Evolutionary conservation across 2,888 invertebrate species (phyloP).

Genomic region (Plagiodera versicolora): DNA sequence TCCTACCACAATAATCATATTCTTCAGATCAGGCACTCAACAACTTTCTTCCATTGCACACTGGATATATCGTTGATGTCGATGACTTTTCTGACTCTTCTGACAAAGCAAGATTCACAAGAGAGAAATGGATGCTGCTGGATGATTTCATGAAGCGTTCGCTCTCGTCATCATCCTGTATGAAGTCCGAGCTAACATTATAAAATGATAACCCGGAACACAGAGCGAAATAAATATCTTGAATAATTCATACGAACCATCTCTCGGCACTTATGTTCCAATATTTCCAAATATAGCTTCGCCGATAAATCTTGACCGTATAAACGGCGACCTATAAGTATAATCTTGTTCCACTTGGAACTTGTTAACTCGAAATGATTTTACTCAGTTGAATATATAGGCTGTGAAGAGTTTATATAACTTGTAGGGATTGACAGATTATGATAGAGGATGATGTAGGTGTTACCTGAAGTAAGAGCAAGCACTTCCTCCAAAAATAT

Average conservation of each 20-base stretch:
- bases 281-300: slow-evolving; percentile 28
- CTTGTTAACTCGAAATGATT: slow-evolving; percentile 3
- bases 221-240: slow-evolving; percentile 18
- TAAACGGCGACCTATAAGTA: slow-evolving; percentile 1
- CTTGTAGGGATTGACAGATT: too few species aligned
- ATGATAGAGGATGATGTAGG: too few species aligned
- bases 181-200: not conserved
- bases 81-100: too few species aligned
- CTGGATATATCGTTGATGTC: too few species aligned
- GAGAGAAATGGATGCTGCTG: not conserved
- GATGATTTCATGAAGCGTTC: not conserved
- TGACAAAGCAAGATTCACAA: too few species aligned
- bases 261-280: slow-evolving; percentile 25
- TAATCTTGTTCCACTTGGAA: slow-evolving; percentile 13
- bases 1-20: too few species aligned
- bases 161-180: not conserved
- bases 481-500: too few species aligned
- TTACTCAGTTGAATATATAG: slow-evolving; percentile 1
- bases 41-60: too few species aligned
- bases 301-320: slow-evolving; percentile 21
- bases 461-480: too few species aligned
- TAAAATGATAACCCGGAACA: slow-evolving; percentile 16
- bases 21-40: too few species aligned
- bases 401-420: not conserved
- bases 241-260: slow-evolving; percentile 22